phyloP scores from a whole-genome alignment of 1,140 invertebrate species.

The Lordiphosa clarofinis region DNA sequence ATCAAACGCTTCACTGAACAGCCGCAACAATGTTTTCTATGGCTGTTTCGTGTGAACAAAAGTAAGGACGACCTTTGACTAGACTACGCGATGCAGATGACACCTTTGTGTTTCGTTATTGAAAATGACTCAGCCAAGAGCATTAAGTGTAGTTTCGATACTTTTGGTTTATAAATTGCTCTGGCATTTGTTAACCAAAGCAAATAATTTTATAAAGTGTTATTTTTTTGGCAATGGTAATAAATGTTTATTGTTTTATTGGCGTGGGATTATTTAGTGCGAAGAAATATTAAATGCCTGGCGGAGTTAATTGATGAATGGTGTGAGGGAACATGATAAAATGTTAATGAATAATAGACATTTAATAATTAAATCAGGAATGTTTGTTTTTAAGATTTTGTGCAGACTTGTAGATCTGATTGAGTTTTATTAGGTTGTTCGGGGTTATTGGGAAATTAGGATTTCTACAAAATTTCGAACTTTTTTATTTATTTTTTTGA shows the following conservation, averaged over 20 bases:
- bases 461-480: too few relatives aligned
- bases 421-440: too few relatives aligned
- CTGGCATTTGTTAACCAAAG: slow-evolving; percentile 33
- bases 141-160: slow-evolving; percentile 7
- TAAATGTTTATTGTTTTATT: slow-evolving; percentile 40
- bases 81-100: slow-evolving; percentile 43
- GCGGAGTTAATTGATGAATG: slow-evolving; percentile 12
- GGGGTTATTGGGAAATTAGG: too few relatives aligned
- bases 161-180: slow-evolving; percentile 27
- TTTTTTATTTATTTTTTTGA: too few relatives aligned
- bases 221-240: slow-evolving; percentile 29
- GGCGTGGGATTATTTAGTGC: slow-evolving; percentile 35
- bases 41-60: slow-evolving; percentile 39
- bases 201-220: slow-evolving; percentile 10
- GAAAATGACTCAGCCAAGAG: slow-evolving; percentile 36
- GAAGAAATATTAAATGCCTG: slow-evolving; percentile 7
- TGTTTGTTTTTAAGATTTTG: neutral
- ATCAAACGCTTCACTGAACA: slow-evolving; percentile 50
- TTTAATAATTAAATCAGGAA: neutral
- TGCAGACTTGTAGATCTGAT: too few relatives aligned
- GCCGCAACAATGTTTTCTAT: slow-evolving; percentile 11
- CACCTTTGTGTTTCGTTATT: slow-evolving; percentile 48
- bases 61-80: slow-evolving; percentile 48
- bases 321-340: slow-evolving; percentile 14
- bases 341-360: neutral